phyloP scores from a whole-genome alignment of 1,140 invertebrate species.

The Trialeurodes vaporariorum region DNA sequence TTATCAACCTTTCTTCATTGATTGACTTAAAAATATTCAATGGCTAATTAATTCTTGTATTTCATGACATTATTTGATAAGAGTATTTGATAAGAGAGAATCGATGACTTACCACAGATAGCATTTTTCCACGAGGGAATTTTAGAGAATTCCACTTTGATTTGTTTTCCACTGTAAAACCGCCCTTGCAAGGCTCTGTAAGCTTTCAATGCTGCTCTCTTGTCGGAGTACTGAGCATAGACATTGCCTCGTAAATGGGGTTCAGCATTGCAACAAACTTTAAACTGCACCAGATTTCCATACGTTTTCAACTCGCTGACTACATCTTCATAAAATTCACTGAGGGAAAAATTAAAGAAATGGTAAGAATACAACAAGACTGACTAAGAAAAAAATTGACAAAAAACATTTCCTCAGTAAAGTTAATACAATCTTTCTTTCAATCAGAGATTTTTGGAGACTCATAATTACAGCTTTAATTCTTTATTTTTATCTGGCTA shows the following conservation, averaged over 20 bases:
- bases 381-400: not conserved
- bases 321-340: slow-evolving; percentile 80
- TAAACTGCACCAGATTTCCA: slow-evolving; percentile 66
- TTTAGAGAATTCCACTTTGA: slow-evolving; percentile 69
- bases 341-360: too few relatives aligned
- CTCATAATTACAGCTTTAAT: not conserved
- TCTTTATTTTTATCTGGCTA: not conserved
- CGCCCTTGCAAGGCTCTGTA: slow-evolving; percentile 66
- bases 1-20: too few relatives aligned
- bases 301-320: slow-evolving; percentile 67
- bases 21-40: too few relatives aligned
- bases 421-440: not conserved
- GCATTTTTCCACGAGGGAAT: slow-evolving; percentile 73
- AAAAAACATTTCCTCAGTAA: not conserved
- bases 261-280: slow-evolving; percentile 76
- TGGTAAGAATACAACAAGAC: slow-evolving; percentile 1
- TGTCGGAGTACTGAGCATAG: slow-evolving; percentile 67
- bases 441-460: not conserved
- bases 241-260: slow-evolving; percentile 81
- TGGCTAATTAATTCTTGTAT: too few relatives aligned
- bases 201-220: slow-evolving; percentile 56
- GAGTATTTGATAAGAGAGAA: too few relatives aligned
- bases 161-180: slow-evolving; percentile 76
- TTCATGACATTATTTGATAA: too few relatives aligned
- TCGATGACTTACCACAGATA: slow-evolving; percentile 59